Conservation (phyloP, 2,113 vertebrate species). For the Notothenia rossii region DNA sequence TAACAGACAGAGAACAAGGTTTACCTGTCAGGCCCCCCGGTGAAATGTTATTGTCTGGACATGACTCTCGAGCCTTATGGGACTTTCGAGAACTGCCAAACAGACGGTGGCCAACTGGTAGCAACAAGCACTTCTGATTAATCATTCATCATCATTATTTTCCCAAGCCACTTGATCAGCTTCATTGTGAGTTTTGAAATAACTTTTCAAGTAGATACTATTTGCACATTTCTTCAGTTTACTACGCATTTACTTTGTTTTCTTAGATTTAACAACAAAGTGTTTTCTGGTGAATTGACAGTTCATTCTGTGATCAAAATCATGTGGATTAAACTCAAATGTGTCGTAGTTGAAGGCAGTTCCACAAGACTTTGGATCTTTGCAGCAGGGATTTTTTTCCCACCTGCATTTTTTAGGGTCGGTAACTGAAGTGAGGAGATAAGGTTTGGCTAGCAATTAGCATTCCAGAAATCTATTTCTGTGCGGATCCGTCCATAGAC, state of each 20-base stretch:
- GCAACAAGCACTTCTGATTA: too few species aligned
- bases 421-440: neutral
- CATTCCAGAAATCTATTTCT: neutral
- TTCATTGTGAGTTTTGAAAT: too few species aligned
- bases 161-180: neutral
- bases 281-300: too few species aligned
- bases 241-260: neutral
- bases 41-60: conserved; percentile 49
- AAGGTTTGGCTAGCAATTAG: neutral
- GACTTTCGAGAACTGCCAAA: conserved; percentile 42
- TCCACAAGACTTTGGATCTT: neutral
- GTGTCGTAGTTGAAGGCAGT: neutral
- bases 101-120: conserved; percentile 12
- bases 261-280: too few species aligned
- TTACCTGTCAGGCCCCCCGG: conserved; percentile 27
- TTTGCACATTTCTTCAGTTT: neutral
- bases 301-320: too few species aligned
- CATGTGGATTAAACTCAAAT: neutral
- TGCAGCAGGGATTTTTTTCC: neutral
- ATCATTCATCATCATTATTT: neutral
- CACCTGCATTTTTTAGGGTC: too few species aligned
- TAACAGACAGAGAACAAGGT: conserved; percentile 42
- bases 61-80: conserved; percentile 5
- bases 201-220: too few species aligned
- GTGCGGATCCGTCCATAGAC: neutral